These are phyloP conservation scores for Oreotragus oreotragus DNA, from an alignment of 2,113 vertebrate genomes.

Conservation along the genomic window DNA sequence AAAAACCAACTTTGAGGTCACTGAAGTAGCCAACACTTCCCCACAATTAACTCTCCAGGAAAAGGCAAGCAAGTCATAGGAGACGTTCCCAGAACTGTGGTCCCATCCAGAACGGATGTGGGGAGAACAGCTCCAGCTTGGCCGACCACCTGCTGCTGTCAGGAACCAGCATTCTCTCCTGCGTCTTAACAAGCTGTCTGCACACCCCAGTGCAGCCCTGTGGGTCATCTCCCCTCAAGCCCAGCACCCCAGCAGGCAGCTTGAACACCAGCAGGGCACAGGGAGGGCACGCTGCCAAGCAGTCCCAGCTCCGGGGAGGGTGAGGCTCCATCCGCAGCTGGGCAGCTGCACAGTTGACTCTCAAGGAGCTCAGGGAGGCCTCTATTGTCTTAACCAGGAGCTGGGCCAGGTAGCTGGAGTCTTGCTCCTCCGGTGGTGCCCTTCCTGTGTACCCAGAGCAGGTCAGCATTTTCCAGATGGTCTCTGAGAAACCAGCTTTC, in stretches of 20 bases:
- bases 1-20: constrained; percentile 63
- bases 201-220: fast-evolving
- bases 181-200: neutral
- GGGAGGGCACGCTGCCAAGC: neutral
- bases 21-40: constrained; percentile 69
- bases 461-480: neutral
- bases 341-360: fast-evolving
- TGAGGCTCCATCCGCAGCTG: neutral
- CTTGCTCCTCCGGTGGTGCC: fast-evolving
- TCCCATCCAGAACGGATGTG: fast-evolving
- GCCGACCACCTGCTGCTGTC: neutral
- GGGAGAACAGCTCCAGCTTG: neutral
- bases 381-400: neutral
- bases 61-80: constrained; percentile 55
- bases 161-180: neutral
- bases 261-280: neutral
- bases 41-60: constrained; percentile 51
- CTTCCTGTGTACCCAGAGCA: fast-evolving
- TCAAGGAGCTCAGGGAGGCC: neutral
- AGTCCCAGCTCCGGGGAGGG: fast-evolving
- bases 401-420: no score
- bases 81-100: neutral
- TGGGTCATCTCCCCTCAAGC: neutral
- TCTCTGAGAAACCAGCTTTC: neutral
- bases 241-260: neutral